Percentiles rank a stretch among this genome's conserved stretches.
Conservation (phyloP, 2,113 vertebrate genomes). For the Poeciliopsis retropinna region DNA sequence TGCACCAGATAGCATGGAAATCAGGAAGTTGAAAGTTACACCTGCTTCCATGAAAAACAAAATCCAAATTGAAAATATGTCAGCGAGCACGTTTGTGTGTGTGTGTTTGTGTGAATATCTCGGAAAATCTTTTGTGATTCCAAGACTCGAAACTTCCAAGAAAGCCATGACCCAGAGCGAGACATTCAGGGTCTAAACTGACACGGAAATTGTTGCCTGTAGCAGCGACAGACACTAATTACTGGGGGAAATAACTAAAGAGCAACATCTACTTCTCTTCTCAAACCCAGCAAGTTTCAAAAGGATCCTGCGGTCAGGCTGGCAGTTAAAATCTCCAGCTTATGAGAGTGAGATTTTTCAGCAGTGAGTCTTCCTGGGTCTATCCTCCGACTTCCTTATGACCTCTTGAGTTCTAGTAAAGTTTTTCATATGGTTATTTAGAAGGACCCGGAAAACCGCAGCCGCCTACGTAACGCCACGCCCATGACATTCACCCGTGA, state of each 20-base stretch:
- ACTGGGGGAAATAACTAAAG: background rate
- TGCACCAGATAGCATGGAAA: background rate
- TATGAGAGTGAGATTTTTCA: conserved; percentile 12
- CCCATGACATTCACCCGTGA: conserved; percentile 30
- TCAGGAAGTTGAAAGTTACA: background rate
- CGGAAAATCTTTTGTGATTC: background rate
- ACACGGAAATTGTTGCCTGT: conserved; percentile 10
- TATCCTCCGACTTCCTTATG: conserved; percentile 25
- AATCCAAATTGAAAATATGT: background rate
- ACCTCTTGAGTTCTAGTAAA: conserved; percentile 21
- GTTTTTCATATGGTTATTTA: conserved; percentile 37
- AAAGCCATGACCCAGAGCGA: conserved; percentile 35
- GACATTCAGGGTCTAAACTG: conserved; percentile 18
- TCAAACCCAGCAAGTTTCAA: background rate
- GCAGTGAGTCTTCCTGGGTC: background rate
- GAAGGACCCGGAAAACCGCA: conserved; percentile 40
- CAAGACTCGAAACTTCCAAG: conserved; percentile 37
- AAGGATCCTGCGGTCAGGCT: background rate
- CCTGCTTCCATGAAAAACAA: background rate
- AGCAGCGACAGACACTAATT: conserved; percentile 8
- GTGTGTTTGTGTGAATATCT: background rate
- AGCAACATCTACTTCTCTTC: background rate
- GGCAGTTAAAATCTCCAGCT: conserved; percentile 4
- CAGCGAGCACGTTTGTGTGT: background rate
- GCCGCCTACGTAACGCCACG: conserved; percentile 1